These are phyloP conservation scores for Leptopilina myrica DNA, from an alignment of 2,888 invertebrate species.

Conservation along the genomic window DNA sequence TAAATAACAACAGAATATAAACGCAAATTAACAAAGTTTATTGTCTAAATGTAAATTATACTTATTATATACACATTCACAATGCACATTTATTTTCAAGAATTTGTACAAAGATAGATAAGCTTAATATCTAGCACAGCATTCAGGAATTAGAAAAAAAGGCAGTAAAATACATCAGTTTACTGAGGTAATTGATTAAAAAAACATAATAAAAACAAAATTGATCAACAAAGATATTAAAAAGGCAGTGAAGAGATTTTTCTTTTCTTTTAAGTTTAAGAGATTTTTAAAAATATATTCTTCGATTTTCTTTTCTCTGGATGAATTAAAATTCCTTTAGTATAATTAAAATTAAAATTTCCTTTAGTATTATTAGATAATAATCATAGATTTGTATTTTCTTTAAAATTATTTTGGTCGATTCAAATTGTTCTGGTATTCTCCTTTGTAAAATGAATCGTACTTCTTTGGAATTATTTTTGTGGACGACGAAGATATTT, in stretches of 20 bases:
- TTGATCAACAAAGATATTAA: background rate
- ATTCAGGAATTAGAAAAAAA: conserved; percentile 18
- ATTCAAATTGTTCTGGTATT: background rate
- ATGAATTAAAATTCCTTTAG: background rate
- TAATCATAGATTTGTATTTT: background rate
- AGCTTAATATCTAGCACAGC: conserved; percentile 33
- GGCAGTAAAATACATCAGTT: conserved; percentile 1
- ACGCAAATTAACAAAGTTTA: conserved; percentile 34
- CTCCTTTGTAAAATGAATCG: conserved; percentile 22
- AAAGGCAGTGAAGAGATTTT: background rate
- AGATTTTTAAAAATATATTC: conserved; percentile 7
- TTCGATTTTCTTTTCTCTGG: background rate
- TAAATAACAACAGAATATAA: conserved; percentile 5
- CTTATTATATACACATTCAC: conserved; percentile 13
- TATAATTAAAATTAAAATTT: no score
- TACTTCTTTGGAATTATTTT: conserved; percentile 33
- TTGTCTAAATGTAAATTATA: conserved; percentile 19
- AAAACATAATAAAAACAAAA: background rate
- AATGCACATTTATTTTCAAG: conserved; percentile 26
- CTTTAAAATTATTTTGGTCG: conserved; percentile 11
- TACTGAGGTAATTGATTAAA: background rate
- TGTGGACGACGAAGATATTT: conserved; percentile 4
- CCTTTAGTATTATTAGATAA: background rate
- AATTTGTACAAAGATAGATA: conserved; percentile 27
- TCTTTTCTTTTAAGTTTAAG: background rate